Base-by-base conservation (phyloP, 2,113 vertebrate species). In the Stomatorhinus ivindoensis region DNA sequence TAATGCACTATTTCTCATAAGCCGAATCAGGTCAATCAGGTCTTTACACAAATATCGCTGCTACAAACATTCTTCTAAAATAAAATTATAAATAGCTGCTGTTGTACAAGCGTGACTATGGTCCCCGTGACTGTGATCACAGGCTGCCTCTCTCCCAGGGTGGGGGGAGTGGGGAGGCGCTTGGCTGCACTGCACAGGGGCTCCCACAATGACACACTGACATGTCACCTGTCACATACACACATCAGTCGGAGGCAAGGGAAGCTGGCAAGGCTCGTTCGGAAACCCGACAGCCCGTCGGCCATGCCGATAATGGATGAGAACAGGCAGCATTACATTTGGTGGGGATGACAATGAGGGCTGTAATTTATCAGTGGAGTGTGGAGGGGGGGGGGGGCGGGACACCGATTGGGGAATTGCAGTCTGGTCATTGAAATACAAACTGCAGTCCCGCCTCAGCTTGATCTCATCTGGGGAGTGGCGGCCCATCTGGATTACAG, bases 121-220 rank as follows among this genome's bases (percentile, higher is more conserved):
- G 46, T 83, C 39, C 19, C 39, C 31, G 3, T 19, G 50, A 51
- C 53, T n/a, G 17, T 4, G 19, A 84, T 84, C 9, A 84, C 19
- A 24, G 42, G 39, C 82, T 11, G 44, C 8, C 44, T 84, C 82
- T 46, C 44, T 47, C 82, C 39, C 7, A 1, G 39, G 27, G 31
- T 3, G 17, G 27, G 11, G 3, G 39, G 13, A 3, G 19, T 1
- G 39, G 35, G 39, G 19, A 3, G 9, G 76, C 15, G 39, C 2
- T n/a, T 82, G 31, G 31, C 76, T 44, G 31, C 35, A 6, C 8
- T 24, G 50, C 27, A 51, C 7, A 11, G 11, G n/a, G 27, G 53
- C 90, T 91, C 89, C 89, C 91, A 89, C 90, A 92, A 91, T 90
- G 88, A 92, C 92, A 93, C 92, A 91, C 91, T 92, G 91, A 93